Evolutionary conservation across 1,140 invertebrate genomes (phyloP).

Genomic region (Hycleus cichorii): DNA sequence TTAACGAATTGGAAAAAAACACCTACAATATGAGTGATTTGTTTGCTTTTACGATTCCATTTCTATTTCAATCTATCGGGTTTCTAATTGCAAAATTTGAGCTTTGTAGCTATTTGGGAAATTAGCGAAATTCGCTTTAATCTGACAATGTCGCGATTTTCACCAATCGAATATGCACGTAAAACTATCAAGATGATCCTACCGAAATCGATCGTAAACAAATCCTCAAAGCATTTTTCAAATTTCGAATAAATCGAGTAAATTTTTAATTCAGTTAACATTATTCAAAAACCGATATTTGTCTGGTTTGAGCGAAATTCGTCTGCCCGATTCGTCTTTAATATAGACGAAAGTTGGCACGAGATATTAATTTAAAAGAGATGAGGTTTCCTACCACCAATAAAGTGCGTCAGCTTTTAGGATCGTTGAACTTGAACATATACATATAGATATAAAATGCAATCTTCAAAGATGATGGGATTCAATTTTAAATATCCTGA

Average conservation of each 20-base stretch:
- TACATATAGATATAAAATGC: constrained; percentile 6
- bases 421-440: constrained; percentile 13
- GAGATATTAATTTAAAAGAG: constrained; percentile 17
- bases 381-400: constrained; percentile 15
- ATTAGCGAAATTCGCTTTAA: no score
- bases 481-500: constrained; percentile 21
- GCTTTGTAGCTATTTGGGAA: no score
- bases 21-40: constrained; percentile 13
- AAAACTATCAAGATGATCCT: no score
- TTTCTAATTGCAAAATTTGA: no score
- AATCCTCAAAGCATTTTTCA: no score
- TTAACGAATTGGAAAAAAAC: constrained; percentile 12
- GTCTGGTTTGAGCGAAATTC: background rate
- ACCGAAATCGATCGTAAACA: no score
- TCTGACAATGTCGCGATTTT: no score
- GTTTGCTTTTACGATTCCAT: constrained; percentile 5
- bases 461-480: constrained; percentile 22
- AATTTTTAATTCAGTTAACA: no score
- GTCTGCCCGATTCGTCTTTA: background rate
- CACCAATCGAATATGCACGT: no score
- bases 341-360: constrained; percentile 10
- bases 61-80: background rate
- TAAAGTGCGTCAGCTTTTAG: constrained; percentile 16
- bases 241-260: no score
- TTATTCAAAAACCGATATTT: no score